A percentile compares a stretch with the other conserved stretches of the same genome.
These are phyloP conservation scores for Colossoma macropomum DNA, from an alignment of 2,113 vertebrate genomes.

Conservation along the genomic window DNA sequence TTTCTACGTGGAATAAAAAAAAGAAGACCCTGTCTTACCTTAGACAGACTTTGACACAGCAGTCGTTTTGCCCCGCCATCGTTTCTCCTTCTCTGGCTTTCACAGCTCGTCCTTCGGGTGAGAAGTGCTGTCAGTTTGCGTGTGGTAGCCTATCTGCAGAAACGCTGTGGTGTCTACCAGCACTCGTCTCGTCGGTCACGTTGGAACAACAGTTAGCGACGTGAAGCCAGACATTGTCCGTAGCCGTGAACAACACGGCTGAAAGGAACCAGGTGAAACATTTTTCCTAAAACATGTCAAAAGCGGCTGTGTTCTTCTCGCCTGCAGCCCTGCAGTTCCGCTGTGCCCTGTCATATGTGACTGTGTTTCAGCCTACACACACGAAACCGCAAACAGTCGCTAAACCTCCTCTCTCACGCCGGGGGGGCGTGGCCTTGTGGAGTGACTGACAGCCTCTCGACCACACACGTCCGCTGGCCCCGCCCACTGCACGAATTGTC, in stretches of 20 bases:
- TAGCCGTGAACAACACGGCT: slow-evolving; percentile 39
- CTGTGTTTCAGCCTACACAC: neutral
- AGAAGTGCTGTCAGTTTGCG: slow-evolving; percentile 26
- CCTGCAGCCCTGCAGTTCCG: slow-evolving; percentile 35
- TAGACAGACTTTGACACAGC: slow-evolving; percentile 80
- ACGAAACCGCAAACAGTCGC: slow-evolving; percentile 31
- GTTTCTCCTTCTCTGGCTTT: slow-evolving; percentile 22
- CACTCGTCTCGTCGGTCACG: slow-evolving; percentile 53
- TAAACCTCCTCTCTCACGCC: slow-evolving; percentile 43
- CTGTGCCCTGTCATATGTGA: slow-evolving; percentile 67
- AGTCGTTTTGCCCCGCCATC: slow-evolving; percentile 79
- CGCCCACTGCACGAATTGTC: slow-evolving; percentile 43
- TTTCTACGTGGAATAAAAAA: neutral
- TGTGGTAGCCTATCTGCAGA: slow-evolving; percentile 28
- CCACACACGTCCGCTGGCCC: slow-evolving; percentile 43
- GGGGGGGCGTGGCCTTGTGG: slow-evolving; percentile 44
- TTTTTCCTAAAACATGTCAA: slow-evolving; percentile 39
- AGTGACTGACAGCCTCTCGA: slow-evolving; percentile 57
- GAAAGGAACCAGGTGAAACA: neutral
- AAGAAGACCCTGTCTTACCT: slow-evolving; percentile 70
- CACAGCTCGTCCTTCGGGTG: slow-evolving; percentile 31
- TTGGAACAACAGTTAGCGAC: slow-evolving; percentile 62
- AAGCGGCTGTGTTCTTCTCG: slow-evolving; percentile 2
- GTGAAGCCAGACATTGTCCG: slow-evolving; percentile 60
- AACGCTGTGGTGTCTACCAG: slow-evolving; percentile 31